Evolutionary conservation across 64 coral and sea anemone species (phyloP).

Genomic region (Porites australiensis): DNA sequence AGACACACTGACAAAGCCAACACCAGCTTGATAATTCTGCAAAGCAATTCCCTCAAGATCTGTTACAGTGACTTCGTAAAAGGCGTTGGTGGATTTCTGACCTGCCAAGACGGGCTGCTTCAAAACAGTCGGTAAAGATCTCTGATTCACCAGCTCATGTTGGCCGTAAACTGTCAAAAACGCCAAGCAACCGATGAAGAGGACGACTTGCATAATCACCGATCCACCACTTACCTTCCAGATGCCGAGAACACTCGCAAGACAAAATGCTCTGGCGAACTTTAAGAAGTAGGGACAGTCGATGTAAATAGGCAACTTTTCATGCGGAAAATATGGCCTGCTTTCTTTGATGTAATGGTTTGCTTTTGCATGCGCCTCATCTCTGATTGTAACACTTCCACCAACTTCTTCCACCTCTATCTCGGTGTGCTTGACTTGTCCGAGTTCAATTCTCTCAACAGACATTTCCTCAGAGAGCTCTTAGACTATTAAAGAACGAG

Average conservation of each 20-base stretch:
- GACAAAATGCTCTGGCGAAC: background rate
- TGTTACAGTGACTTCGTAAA: conserved; percentile 75
- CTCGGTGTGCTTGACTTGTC: background rate
- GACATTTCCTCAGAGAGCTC: background rate
- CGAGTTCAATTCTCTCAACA: background rate
- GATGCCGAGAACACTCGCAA: conserved; percentile 32
- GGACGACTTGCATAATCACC: background rate
- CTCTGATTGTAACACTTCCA: conserved; percentile 5
- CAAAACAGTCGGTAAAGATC: conserved; percentile 54
- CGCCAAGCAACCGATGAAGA: background rate
- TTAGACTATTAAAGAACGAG: too few species aligned
- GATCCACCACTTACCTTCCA: background rate
- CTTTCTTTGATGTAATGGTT: conserved; percentile 87
- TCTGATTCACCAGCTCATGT: conserved; percentile 69
- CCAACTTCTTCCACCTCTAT: conserved; percentile 70
- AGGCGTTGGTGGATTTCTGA: conserved; percentile 33
- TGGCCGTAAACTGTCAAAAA: conserved; percentile 67
- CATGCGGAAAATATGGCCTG: conserved; percentile 59
- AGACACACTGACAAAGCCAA: conserved; percentile 51
- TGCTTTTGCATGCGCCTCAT: conserved; percentile 37
- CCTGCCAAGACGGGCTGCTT: conserved; percentile 51
- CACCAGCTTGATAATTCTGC: conserved; percentile 64
- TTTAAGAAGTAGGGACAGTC: conserved; percentile 15
- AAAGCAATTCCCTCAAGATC: conserved; percentile 68
- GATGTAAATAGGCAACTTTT: conserved; percentile 56